Conservation (phyloP, 2,888 invertebrate species). For the Drosophila rellima region DNA sequence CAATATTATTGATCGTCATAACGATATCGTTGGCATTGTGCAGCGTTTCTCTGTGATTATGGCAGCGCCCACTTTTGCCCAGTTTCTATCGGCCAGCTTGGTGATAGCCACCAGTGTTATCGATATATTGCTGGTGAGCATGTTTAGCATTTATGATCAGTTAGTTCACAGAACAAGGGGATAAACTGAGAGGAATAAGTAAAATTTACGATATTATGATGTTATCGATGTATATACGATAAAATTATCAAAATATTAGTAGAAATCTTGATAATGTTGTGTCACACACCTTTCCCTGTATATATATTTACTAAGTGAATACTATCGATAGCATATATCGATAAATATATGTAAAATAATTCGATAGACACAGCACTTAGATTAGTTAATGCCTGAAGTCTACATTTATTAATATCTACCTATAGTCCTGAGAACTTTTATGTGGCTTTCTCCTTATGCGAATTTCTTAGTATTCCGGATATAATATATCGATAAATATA, state of each 20-base stretch:
- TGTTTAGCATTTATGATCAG: background rate
- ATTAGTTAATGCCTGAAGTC: background rate
- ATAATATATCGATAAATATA: constrained; percentile 40
- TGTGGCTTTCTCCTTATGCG: background rate
- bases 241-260: too few species aligned
- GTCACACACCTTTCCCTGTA: too few species aligned
- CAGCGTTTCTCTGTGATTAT: constrained; percentile 59
- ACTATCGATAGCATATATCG: too few species aligned
- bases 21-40: constrained; percentile 63
- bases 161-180: background rate
- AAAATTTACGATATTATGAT: too few species aligned
- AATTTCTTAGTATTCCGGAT: constrained; percentile 59
- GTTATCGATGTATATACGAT: background rate
- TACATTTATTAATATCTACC: background rate
- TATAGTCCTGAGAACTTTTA: background rate
- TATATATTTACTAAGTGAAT: too few species aligned
- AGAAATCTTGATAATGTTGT: too few species aligned
- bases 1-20: constrained; percentile 64
- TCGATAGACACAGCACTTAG: constrained; percentile 1
- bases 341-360: too few species aligned
- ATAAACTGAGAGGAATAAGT: background rate
- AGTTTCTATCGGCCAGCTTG: constrained; percentile 62
- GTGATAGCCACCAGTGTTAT: constrained; percentile 72
- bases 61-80: constrained; percentile 65
- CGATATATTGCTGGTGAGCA: constrained; percentile 63